phyloP scores from a whole-genome alignment of 1,140 invertebrate genomes.

The Lordiphosa mommai region DNA sequence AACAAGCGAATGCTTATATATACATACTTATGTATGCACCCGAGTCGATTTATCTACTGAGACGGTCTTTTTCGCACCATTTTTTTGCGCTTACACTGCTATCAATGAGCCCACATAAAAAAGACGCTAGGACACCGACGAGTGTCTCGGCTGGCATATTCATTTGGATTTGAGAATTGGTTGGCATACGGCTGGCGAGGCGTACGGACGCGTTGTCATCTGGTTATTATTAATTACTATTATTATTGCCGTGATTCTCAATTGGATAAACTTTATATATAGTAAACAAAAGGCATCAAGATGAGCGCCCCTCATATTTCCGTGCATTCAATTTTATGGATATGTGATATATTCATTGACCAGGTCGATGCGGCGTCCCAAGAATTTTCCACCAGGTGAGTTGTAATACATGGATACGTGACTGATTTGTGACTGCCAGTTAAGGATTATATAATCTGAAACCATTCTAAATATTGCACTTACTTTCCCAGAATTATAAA shows the following conservation, averaged over 20 bases:
- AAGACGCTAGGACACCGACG: slow-evolving; percentile 26
- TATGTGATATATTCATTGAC: slow-evolving; percentile 48
- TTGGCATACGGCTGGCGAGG: slow-evolving; percentile 44
- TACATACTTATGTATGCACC: slow-evolving; percentile 1
- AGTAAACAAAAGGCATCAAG: slow-evolving; percentile 7
- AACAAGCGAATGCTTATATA: neutral
- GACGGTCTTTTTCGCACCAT: slow-evolving; percentile 32
- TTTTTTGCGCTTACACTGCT: slow-evolving; percentile 28
- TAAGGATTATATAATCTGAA: too few relatives aligned
- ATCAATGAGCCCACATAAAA: slow-evolving; percentile 52
- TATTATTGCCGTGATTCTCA: too few relatives aligned
- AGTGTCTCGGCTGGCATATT: slow-evolving; percentile 12
- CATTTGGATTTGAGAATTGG: slow-evolving; percentile 30
- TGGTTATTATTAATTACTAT: slow-evolving; percentile 2
- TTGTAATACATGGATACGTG: too few relatives aligned
- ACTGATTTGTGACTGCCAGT: too few relatives aligned
- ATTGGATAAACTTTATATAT: slow-evolving; percentile 18
- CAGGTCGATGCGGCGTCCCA: slow-evolving; percentile 50
- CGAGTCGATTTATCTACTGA: slow-evolving; percentile 43
- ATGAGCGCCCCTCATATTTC: slow-evolving; percentile 61
- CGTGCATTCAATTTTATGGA: slow-evolving; percentile 35
- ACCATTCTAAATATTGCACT: too few relatives aligned
- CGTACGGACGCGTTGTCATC: slow-evolving; percentile 28
- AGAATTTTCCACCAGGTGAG: slow-evolving; percentile 74
- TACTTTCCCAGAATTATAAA: too few relatives aligned